Conservation (phyloP, 2,113 vertebrate species). For the Stictonetta naevosa region DNA sequence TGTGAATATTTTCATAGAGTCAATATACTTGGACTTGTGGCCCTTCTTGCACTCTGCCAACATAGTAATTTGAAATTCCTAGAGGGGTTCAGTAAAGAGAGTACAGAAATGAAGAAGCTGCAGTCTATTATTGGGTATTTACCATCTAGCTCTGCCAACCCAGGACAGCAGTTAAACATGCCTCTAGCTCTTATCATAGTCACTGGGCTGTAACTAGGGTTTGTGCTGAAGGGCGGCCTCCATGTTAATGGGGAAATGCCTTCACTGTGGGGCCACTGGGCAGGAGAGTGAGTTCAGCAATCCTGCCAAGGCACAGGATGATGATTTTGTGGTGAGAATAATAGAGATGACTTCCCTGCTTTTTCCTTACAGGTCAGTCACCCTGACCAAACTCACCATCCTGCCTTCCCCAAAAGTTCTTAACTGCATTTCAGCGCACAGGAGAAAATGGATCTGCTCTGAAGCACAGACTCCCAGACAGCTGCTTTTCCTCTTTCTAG, state of each 20-base stretch:
- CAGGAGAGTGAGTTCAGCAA: accelerated
- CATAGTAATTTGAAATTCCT: not conserved
- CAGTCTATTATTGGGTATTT: accelerated
- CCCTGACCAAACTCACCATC: not conserved
- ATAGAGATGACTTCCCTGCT: accelerated
- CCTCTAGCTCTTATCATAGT: not conserved
- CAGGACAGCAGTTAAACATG: not conserved
- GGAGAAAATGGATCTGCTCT: not conserved
- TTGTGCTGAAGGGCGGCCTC: accelerated
- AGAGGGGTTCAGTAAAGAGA: not conserved
- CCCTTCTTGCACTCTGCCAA: not conserved
- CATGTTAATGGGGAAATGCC: accelerated
- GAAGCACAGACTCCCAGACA: not conserved
- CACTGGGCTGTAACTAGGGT: not conserved
- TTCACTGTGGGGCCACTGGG: accelerated
- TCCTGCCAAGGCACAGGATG: accelerated
- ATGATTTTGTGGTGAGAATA: accelerated
- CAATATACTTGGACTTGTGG: accelerated
- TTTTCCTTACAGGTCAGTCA: not conserved
- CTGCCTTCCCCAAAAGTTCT: not conserved
- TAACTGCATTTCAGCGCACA: not conserved
- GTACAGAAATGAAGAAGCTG: not conserved
- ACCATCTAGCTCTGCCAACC: not conserved
- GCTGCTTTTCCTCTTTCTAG: not conserved
- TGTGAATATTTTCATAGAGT: accelerated